Percentiles rank a stretch among this genome's conserved stretches.
Evolutionary conservation across 2,797 vertebrate genomes (phyloP).

Genomic region (Onychomys torridus): DNA sequence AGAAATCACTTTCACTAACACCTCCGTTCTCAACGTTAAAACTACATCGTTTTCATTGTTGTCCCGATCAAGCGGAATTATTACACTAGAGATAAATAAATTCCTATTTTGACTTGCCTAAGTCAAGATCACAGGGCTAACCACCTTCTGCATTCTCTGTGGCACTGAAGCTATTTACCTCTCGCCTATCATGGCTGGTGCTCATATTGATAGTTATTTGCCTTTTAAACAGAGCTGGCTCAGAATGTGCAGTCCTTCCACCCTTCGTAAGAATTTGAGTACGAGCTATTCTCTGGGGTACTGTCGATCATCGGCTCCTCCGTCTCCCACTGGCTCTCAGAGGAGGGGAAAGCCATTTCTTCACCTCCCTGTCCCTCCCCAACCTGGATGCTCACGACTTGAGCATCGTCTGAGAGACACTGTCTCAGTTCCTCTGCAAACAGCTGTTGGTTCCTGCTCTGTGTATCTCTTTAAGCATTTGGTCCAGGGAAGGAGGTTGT

Average conservation of each 20-base stretch:
- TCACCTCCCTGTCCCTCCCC: not conserved
- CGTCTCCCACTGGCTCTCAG: not conserved
- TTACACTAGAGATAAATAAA: constrained; percentile 54
- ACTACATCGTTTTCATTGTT: constrained; percentile 49
- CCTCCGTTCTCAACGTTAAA: not conserved
- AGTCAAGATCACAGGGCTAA: not conserved
- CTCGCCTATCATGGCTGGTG: not conserved
- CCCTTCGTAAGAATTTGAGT: not conserved
- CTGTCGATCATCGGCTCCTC: not conserved
- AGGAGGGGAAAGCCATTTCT: not conserved
- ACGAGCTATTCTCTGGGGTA: not conserved
- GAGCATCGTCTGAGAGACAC: too few species aligned
- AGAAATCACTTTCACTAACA: constrained; percentile 69
- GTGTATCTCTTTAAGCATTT: not conserved
- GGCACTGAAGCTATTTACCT: not conserved
- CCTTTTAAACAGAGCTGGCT: not conserved
- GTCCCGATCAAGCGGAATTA: constrained; percentile 24
- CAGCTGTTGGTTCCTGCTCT: not conserved
- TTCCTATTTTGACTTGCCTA: constrained; percentile 47
- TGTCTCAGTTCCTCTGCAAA: not conserved
- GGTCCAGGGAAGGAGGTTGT: too few species aligned
- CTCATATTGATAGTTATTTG: accelerated
- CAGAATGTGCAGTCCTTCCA: not conserved
- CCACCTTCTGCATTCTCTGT: not conserved
- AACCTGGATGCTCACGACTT: not conserved